Evolutionary conservation across 2,797 vertebrate species (phyloP).

Genomic region (Apogon hyalosoma): DNA sequence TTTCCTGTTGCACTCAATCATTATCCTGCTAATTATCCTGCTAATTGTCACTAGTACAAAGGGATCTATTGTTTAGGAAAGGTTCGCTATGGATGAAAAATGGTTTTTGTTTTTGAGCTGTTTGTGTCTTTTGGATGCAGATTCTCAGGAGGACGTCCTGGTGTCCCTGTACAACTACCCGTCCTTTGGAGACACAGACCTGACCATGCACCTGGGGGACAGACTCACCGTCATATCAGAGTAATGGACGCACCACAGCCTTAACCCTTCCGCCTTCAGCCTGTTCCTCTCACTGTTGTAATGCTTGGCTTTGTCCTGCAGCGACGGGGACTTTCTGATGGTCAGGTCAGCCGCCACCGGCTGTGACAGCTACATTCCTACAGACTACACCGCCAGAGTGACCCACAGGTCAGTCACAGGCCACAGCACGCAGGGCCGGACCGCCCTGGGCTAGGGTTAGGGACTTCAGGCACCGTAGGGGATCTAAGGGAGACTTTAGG

Average conservation of each 20-base stretch:
- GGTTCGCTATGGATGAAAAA: no score
- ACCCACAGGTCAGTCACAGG: conserved; percentile 81
- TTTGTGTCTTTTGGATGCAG: conserved; percentile 44
- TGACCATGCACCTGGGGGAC: conserved; percentile 85
- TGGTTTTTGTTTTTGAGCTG: background rate
- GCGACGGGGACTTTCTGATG: conserved; percentile 88
- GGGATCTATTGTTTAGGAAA: no score
- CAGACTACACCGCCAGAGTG: conserved; percentile 84
- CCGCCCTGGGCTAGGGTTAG: no score
- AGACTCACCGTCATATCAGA: conserved; percentile 85
- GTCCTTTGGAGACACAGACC: conserved; percentile 35
- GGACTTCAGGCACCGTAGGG: no score
- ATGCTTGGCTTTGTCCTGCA: conserved; percentile 60
- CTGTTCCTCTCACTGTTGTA: background rate
- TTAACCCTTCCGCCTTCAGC: background rate
- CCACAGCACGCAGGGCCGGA: background rate
- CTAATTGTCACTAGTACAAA: no score
- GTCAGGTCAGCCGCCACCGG: conserved; percentile 83
- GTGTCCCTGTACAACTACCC: conserved; percentile 88
- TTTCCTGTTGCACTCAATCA: no score
- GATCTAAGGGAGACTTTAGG: no score
- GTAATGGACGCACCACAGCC: conserved; percentile 74
- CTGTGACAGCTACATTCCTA: conserved; percentile 83
- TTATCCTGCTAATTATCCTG: no score
- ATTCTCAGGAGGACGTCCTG: conserved; percentile 48